Conservation (phyloP, 2,888 invertebrate genomes). For the Synergus umbraculus region DNA sequence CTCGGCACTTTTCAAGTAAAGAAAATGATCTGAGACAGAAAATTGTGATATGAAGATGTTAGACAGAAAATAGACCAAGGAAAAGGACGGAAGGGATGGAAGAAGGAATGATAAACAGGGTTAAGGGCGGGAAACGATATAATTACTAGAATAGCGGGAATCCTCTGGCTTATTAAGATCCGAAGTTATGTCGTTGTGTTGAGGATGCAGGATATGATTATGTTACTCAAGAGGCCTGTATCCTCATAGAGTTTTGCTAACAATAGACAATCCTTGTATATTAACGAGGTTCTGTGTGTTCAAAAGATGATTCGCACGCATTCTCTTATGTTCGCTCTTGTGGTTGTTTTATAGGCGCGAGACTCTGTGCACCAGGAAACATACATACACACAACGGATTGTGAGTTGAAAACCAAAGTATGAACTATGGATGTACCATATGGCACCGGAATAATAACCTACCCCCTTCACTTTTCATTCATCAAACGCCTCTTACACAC, state of each 20-base stretch:
- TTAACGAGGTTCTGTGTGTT: conserved; percentile 62
- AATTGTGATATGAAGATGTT: not conserved
- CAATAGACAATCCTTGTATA: conserved; percentile 69
- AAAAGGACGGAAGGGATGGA: not conserved
- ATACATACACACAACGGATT: not conserved
- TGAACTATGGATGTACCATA: conserved; percentile 62
- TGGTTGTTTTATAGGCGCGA: conserved; percentile 15
- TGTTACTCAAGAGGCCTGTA: not conserved
- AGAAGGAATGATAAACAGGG: too few relatives aligned
- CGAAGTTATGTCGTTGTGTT: not conserved
- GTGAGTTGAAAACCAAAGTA: conserved; percentile 10
- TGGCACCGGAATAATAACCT: conserved; percentile 54
- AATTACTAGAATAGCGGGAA: not conserved
- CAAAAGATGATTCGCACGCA: conserved; percentile 63
- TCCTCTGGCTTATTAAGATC: not conserved
- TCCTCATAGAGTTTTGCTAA: conserved; percentile 50
- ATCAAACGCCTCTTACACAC: conserved; percentile 46
- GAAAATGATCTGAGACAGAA: not conserved
- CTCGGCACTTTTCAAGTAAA: not conserved
- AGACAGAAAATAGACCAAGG: not conserved
- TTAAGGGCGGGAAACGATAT: too few relatives aligned
- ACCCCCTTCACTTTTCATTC: conserved; percentile 35
- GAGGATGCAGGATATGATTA: conserved; percentile 4
- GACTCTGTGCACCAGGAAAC: conserved; percentile 29
- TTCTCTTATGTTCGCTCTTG: conserved; percentile 42